These are phyloP conservation scores for Hydrophis major DNA, from an alignment of 2,797 vertebrate species.

Conservation along the genomic window DNA sequence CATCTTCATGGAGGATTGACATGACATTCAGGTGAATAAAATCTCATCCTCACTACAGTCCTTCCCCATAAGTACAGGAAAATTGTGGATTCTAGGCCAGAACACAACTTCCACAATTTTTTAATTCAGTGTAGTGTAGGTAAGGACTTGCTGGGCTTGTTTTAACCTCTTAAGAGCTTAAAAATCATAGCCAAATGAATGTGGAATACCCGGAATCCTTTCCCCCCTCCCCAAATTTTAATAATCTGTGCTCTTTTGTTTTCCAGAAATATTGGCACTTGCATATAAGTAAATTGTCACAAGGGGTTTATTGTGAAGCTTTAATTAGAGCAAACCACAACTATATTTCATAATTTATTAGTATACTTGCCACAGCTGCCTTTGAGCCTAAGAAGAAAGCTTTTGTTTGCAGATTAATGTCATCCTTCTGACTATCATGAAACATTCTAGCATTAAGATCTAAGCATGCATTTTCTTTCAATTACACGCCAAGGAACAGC, in stretches of 20 bases:
- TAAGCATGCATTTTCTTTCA: not conserved
- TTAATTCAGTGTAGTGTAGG: not conserved
- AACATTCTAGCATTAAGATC: not conserved
- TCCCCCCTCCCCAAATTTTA: not conserved
- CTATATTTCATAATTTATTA: not conserved
- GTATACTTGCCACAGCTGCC: not conserved
- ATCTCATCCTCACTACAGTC: not conserved
- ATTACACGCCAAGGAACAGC: not conserved
- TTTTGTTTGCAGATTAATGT: not conserved
- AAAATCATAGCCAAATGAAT: not conserved
- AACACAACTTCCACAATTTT: not conserved
- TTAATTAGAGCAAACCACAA: slow-evolving; percentile 16
- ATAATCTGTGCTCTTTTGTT: not conserved
- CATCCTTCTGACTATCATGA: not conserved
- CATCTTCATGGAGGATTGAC: not conserved
- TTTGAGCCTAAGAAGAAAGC: not conserved
- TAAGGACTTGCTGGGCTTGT: not conserved
- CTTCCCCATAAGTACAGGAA: not conserved
- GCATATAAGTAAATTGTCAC: not conserved
- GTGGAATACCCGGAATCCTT: not conserved
- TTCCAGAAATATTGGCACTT: not conserved
- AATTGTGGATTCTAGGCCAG: not conserved
- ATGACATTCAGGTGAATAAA: not conserved
- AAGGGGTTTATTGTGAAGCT: accelerated
- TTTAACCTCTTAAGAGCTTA: not conserved